These are phyloP conservation scores for Salminus brasiliensis DNA, from an alignment of 2,113 vertebrate species.

Conservation along the genomic window DNA sequence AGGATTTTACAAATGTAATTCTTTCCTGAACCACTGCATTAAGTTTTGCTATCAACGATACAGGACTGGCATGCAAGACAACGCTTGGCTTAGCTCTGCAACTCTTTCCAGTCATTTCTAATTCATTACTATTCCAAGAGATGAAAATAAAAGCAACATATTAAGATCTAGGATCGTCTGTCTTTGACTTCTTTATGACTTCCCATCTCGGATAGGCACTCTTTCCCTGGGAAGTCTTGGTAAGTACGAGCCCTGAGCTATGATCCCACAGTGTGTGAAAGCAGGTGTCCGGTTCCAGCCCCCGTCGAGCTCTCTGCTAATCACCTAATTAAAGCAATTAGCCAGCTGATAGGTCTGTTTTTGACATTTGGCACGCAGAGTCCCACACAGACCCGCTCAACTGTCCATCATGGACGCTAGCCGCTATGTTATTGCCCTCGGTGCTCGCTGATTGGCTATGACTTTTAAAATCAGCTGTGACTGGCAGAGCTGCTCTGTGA, in stretches of 20 bases:
- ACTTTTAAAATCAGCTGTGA: constrained; percentile 51
- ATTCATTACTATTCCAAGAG: too few relatives aligned
- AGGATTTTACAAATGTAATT: too few relatives aligned
- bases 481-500: constrained; percentile 36
- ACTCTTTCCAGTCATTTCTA: too few relatives aligned
- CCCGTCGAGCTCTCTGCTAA: constrained; percentile 49
- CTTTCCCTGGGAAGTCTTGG: not conserved
- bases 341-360: constrained; percentile 44
- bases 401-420: constrained; percentile 34
- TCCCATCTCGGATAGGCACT: not conserved
- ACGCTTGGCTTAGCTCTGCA: too few relatives aligned
- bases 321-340: constrained; percentile 58
- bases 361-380: constrained; percentile 51
- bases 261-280: constrained; percentile 46
- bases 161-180: not conserved
- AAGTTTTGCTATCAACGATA: too few relatives aligned
- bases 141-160: not conserved
- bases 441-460: constrained; percentile 46
- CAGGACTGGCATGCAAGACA: too few relatives aligned
- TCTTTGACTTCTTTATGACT: not conserved
- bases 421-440: constrained; percentile 29
- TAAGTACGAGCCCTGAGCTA: constrained; percentile 21
- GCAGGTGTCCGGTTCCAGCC: constrained; percentile 54
- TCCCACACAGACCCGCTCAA: constrained; percentile 37
- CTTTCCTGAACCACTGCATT: too few relatives aligned